A percentile compares a stretch with the other conserved stretches of the same genome.
Evolutionary conservation across 2,113 vertebrate species (phyloP).

Genomic region (Myrmecophaga tridactyla): DNA sequence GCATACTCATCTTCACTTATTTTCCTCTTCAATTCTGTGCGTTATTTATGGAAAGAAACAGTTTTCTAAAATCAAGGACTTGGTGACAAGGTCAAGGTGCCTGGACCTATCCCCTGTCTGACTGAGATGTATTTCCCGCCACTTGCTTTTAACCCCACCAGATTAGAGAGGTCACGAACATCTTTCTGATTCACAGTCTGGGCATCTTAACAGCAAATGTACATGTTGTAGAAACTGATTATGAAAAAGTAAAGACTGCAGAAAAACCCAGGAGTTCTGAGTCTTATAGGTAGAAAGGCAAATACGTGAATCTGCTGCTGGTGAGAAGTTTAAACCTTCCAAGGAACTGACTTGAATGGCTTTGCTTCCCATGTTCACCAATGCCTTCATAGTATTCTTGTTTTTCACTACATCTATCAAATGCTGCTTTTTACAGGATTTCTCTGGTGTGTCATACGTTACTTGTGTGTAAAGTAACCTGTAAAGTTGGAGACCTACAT

Average conservation of each 20-base stretch:
- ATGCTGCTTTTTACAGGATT: background rate
- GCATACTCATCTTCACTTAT: too few relatives aligned
- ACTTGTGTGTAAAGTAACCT: background rate
- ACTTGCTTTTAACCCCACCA: too few relatives aligned
- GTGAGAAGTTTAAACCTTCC: background rate
- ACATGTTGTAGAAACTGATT: background rate
- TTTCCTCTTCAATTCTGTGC: too few relatives aligned
- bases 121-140: background rate
- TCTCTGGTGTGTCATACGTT: background rate
- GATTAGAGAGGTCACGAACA: background rate
- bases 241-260: background rate
- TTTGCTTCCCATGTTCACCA: background rate
- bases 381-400: background rate
- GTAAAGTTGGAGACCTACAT: background rate
- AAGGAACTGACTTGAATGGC: background rate
- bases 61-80: too few relatives aligned
- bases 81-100: too few relatives aligned
- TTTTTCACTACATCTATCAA: background rate
- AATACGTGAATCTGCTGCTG: background rate
- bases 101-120: background rate
- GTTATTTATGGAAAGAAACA: too few relatives aligned
- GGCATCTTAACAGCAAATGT: background rate
- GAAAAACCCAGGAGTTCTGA: background rate
- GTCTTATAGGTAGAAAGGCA: background rate
- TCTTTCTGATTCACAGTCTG: background rate